Evolutionary conservation across 2,888 invertebrate genomes (phyloP), one percentile per base, ranked within the genome.

Genomic region (Spodoptera picta): DNA sequence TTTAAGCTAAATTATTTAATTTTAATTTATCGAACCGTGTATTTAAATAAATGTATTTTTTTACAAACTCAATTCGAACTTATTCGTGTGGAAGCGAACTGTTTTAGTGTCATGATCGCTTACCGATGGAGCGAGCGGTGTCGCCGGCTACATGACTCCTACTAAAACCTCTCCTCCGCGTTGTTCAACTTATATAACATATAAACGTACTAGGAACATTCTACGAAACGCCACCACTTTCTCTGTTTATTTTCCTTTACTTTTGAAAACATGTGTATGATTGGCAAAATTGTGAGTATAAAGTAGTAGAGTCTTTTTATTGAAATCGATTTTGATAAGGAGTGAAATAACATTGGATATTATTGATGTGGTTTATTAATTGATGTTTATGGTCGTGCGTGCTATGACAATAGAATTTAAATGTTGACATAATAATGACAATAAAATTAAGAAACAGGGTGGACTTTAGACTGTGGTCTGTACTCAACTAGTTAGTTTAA

Each of bases 91-190:
- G 23, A 68, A 79, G 63, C 60, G 36, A 36, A 48, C 54, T 41
- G 12, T 57, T 42, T 43, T 27, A 60, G 36, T 66, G 31, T 50
- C 74, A 70, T 73, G 56, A 51, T 66, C 63, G 72, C 70, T 65
- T 55, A 72, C 51, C 42, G 63, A 45, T 54, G 54, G 73, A 66
- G 64, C 87, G 86, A 67, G 82, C 78, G 81, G 45, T 71, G 14
- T 23, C 61, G 67, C 31, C 77, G 80, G 70, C 81, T 75, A 75
- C 83, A 81, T 85, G 78, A 67, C 81, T 77, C 58, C 58, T 36
- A 88, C 88, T 88, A 81, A 75, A 72, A 58, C 61, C 60, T 55
- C 46, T 19, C 42, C 46, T 41, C 56, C 53, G 63, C 31, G 55
- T 47, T 60, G 41, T 47, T 45, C 42, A 58, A 46, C 61, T 73